Percentiles rank a stretch among this genome's conserved stretches.
Conservation (phyloP, 2,888 invertebrate species). For the Rhaphigaster nebulosa region DNA sequence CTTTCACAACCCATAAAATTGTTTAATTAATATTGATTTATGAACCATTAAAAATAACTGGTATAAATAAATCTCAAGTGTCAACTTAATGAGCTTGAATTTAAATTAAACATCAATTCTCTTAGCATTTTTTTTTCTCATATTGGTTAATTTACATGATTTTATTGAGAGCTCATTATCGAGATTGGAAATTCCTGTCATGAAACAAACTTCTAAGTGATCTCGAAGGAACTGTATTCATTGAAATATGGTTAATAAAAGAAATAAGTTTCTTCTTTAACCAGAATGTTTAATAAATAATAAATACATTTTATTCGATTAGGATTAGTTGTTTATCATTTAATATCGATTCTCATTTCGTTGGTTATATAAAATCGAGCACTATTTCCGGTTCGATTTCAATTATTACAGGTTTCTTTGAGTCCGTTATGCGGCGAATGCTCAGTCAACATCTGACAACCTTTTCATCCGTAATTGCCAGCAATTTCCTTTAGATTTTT, state of each 20-base stretch:
- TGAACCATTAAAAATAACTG: neutral
- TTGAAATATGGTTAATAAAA: too few species aligned
- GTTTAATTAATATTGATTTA: neutral
- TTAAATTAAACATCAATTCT: neutral
- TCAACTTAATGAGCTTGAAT: neutral
- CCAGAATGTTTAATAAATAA: neutral
- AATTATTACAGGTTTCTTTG: neutral
- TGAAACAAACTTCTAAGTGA: too few species aligned
- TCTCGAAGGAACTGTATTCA: too few species aligned
- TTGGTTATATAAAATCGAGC: too few species aligned
- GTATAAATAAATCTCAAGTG: neutral
- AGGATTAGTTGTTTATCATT: neutral
- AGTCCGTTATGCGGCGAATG: neutral
- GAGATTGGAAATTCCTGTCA: too few species aligned
- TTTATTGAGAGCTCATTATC: too few species aligned
- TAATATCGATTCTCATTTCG: neutral
- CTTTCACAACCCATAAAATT: neutral
- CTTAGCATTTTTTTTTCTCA: too few species aligned
- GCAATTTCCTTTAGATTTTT: slow-evolving; percentile 4
- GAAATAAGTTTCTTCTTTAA: too few species aligned
- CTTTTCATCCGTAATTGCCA: slow-evolving; percentile 30
- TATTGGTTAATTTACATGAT: too few species aligned
- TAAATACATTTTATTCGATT: neutral
- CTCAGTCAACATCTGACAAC: slow-evolving; percentile 2
- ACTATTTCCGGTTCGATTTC: neutral